These are phyloP conservation scores for Acrocera orbiculus DNA, from an alignment of 2,888 invertebrate species.

Conservation along the genomic window DNA sequence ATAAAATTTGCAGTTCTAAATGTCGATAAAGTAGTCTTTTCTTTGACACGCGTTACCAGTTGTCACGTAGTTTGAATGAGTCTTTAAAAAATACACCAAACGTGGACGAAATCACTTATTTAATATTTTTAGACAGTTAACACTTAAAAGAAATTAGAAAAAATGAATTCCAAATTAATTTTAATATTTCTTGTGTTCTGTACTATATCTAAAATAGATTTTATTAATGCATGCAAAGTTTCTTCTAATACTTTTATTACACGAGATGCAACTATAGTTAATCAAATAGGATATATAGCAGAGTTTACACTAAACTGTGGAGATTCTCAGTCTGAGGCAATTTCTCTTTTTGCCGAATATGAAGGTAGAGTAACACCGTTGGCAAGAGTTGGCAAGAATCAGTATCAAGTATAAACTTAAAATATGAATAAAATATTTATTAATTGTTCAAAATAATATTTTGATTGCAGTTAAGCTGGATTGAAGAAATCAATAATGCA, in stretches of 20 bases:
- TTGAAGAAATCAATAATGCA: conserved; percentile 68
- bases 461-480: conserved; percentile 82
- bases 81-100: too few species aligned
- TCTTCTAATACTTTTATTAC: conserved; percentile 52
- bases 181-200: background rate
- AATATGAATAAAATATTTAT: conserved; percentile 3
- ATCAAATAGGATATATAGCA: conserved; percentile 76
- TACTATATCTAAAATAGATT: background rate
- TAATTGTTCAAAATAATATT: background rate
- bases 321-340: conserved; percentile 41
- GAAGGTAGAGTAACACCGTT: conserved; percentile 73
- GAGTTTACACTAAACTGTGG: conserved; percentile 76
- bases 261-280: conserved; percentile 78
- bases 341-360: conserved; percentile 76
- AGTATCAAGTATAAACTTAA: conserved; percentile 53
- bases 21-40: too few species aligned
- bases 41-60: too few species aligned
- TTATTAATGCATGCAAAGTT: background rate
- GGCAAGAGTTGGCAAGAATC: conserved; percentile 56
- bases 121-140: too few species aligned
- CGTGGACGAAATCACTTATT: too few species aligned
- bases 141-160: too few species aligned
- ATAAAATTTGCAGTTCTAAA: too few species aligned
- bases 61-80: too few species aligned
- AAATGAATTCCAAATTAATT: too few species aligned